Conservation (phyloP, 2,113 vertebrate species). For the Gallinago media region DNA sequence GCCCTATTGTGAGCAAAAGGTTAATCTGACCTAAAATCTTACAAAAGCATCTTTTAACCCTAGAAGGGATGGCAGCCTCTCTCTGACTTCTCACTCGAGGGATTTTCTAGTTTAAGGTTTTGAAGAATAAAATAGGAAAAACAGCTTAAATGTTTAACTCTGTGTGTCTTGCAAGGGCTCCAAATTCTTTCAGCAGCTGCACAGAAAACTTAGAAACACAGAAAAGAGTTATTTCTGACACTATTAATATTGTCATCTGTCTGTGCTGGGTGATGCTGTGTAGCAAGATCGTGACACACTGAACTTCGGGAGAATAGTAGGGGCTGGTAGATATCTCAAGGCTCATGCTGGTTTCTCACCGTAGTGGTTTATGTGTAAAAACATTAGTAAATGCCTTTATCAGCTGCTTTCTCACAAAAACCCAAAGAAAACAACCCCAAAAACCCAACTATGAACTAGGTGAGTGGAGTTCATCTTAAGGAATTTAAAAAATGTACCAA, state of each 20-base stretch:
- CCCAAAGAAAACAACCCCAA: not conserved
- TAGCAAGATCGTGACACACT: not conserved
- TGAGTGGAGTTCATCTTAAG: not conserved
- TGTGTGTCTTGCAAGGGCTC: constrained; percentile 20
- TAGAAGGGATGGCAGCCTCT: constrained; percentile 64
- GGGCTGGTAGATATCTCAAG: not conserved
- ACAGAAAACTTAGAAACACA: not conserved
- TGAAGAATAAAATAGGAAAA: constrained; percentile 66
- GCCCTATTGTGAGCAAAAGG: constrained; percentile 79
- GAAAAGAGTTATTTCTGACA: not conserved
- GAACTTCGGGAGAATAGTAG: not conserved
- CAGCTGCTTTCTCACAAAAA: not conserved
- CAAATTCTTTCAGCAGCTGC: constrained; percentile 27
- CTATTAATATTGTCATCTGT: not conserved
- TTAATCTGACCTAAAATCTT: constrained; percentile 84
- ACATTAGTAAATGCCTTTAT: not conserved
- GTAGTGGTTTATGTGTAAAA: not conserved
- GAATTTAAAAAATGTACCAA: not conserved
- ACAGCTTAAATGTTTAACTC: constrained; percentile 56
- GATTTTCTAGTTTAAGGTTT: constrained; percentile 66
- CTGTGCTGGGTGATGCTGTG: not conserved
- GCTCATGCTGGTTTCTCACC: not conserved
- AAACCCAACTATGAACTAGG: not conserved
- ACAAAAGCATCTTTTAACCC: constrained; percentile 83
- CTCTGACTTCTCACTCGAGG: constrained; percentile 56